phyloP scores from a whole-genome alignment of 2,797 vertebrate genomes.

The Adelosebastes latens region DNA sequence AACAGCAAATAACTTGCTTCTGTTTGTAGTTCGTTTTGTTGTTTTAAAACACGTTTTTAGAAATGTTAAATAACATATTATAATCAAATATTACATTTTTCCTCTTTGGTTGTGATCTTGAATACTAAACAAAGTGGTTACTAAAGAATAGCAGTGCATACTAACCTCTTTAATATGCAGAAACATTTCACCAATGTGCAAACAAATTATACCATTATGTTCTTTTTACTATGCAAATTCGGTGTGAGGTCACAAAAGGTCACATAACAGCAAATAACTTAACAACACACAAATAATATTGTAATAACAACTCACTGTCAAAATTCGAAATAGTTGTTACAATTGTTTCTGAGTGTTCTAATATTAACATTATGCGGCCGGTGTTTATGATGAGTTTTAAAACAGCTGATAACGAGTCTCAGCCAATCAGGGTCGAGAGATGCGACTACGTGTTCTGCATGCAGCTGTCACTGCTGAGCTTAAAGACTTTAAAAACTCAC shows the following conservation, averaged over 20 bases:
- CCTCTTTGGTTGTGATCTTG: not conserved
- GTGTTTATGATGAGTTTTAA: not conserved
- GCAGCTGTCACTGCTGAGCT: not conserved
- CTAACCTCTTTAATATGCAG: not conserved
- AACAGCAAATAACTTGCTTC: not conserved
- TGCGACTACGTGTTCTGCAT: not conserved
- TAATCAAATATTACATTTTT: not conserved
- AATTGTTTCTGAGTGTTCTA: not conserved
- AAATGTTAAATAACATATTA: not conserved
- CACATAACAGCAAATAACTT: not conserved
- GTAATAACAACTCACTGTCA: not conserved
- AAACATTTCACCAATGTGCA: not conserved
- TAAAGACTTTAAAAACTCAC: constrained; percentile 44
- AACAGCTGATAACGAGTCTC: not conserved
- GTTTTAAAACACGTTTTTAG: not conserved
- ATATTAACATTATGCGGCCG: not conserved
- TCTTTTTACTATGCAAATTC: not conserved
- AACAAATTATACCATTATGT: not conserved
- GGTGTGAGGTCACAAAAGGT: not conserved
- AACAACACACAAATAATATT: not conserved
- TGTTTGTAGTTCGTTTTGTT: not conserved
- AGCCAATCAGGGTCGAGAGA: constrained; percentile 21
- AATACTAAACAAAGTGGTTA: not conserved
- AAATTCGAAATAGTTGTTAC: not conserved
- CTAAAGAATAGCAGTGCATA: not conserved